Percentiles rank a stretch among this genome's conserved stretches.
phyloP scores from a whole-genome alignment of 1,140 invertebrate species.

The Drosophila parvula region DNA sequence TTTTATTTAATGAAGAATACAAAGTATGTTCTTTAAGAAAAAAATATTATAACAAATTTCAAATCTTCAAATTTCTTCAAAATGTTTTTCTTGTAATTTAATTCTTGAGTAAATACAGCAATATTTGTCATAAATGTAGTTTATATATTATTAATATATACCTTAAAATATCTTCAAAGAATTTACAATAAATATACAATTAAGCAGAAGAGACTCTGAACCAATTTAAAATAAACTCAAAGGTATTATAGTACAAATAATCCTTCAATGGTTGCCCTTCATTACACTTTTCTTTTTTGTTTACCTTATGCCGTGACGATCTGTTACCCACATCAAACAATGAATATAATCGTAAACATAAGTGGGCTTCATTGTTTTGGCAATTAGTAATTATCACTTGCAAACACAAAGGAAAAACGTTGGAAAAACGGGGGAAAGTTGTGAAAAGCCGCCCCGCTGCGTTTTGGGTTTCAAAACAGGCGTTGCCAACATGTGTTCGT shows the following conservation, averaged over 20 bases:
- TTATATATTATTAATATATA: too few species aligned
- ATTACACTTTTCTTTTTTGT: not conserved
- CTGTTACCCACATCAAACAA: constrained; percentile 1
- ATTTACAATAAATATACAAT: not conserved
- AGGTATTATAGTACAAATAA: not conserved
- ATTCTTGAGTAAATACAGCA: too few species aligned
- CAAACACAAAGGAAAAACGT: constrained; percentile 18
- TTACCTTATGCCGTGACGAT: not conserved
- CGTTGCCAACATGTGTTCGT: constrained; percentile 42
- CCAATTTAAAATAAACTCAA: not conserved
- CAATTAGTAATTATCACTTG: constrained; percentile 56
- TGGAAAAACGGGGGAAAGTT: constrained; percentile 20
- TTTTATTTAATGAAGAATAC: not conserved
- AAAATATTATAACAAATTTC: too few species aligned
- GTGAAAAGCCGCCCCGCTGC: constrained; percentile 51
- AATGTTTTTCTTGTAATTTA: too few species aligned
- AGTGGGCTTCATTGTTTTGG: constrained; percentile 33
- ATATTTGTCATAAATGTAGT: too few species aligned
- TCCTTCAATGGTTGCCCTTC: constrained; percentile 1
- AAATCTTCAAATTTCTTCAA: too few species aligned
- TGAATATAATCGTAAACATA: constrained; percentile 3
- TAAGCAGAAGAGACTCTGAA: not conserved
- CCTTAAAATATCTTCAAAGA: not conserved
- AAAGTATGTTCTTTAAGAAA: not conserved
- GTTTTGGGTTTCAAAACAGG: constrained; percentile 51